Percentiles rank a stretch among this genome's conserved stretches.
These are phyloP conservation scores for Sterrhoptilus dennistouni DNA, from an alignment of 2,113 vertebrate species.

Conservation along the genomic window DNA sequence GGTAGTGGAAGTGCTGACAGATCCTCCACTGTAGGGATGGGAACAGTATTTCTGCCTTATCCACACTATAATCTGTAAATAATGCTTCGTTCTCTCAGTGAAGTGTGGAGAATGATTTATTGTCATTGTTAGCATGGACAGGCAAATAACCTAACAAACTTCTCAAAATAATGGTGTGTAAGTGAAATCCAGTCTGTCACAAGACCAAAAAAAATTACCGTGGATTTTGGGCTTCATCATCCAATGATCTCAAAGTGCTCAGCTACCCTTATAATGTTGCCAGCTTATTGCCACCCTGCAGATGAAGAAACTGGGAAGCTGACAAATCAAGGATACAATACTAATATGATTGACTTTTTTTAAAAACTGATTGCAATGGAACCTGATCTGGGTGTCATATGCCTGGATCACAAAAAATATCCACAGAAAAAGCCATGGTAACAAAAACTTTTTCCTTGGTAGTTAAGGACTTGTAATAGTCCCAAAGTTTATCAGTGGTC, in stretches of 20 bases:
- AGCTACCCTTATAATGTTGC: not conserved
- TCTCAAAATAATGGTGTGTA: not conserved
- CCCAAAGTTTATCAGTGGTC: not conserved
- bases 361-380: not conserved
- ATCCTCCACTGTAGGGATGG: slow-evolving; percentile 7
- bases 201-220: not conserved
- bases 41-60: slow-evolving; percentile 24
- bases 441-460: not conserved
- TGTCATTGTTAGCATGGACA: not conserved
- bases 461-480: not conserved
- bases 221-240: not conserved
- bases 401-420: not conserved
- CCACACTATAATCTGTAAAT: not conserved
- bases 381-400: not conserved
- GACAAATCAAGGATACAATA: not conserved
- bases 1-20: slow-evolving; percentile 20
- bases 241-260: not conserved
- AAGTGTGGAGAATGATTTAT: slow-evolving; percentile 4
- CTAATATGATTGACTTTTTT: not conserved
- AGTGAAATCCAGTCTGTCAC: slow-evolving; percentile 6
- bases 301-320: not conserved
- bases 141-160: not conserved
- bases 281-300: not conserved
- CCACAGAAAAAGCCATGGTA: not conserved
- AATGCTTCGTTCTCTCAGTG: not conserved